Percentiles rank a stretch among this genome's conserved stretches.
Evolutionary conservation across 2,888 invertebrate species (phyloP).

Genomic region (Autographa gamma): DNA sequence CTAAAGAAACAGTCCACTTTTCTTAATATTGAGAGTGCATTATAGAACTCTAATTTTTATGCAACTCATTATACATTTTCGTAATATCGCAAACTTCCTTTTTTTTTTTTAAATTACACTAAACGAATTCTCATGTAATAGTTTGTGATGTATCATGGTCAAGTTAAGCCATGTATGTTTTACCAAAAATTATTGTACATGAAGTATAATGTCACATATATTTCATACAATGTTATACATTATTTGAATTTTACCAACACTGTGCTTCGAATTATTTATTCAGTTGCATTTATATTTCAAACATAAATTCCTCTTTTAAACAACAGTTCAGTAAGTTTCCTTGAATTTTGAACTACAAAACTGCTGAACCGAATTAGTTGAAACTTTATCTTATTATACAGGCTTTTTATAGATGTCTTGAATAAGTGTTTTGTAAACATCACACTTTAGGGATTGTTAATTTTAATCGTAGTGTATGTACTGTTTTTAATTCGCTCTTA

Average conservation of each 20-base stretch:
- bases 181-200: no score
- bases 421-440: background rate
- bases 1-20: no score
- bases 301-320: background rate
- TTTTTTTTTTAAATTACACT: background rate
- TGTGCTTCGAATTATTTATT: slow-evolving; percentile 20
- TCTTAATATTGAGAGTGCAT: no score
- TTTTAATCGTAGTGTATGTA: slow-evolving; percentile 8
- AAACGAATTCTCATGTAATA: no score
- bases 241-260: slow-evolving; percentile 6
- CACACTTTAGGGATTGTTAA: background rate
- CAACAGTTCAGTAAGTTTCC: background rate
- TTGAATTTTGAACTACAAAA: background rate
- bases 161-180: no score
- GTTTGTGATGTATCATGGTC: no score
- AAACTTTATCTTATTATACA: background rate
- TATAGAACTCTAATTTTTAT: background rate
- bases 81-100: background rate
- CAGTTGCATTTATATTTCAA: slow-evolving; percentile 27
- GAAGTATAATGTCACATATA: no score
- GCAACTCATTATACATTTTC: background rate
- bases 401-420: background rate
- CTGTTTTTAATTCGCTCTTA: background rate
- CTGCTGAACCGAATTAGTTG: background rate
- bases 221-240: no score